Conservation (phyloP, 2,888 invertebrate genomes). For the Parelbella ahira region DNA sequence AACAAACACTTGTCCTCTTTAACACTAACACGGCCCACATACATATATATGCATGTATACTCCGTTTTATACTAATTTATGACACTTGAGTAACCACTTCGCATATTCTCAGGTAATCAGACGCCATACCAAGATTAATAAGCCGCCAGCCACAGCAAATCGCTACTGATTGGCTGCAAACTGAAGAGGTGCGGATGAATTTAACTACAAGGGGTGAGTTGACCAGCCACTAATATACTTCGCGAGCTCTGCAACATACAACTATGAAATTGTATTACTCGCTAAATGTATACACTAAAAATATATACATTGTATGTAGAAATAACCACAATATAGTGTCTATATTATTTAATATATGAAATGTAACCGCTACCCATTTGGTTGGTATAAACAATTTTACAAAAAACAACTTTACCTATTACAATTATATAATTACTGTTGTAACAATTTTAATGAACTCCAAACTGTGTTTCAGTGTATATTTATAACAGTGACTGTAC, state of each 20-base stretch:
- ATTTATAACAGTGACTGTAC: too few relatives aligned
- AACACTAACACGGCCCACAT: conserved; percentile 50
- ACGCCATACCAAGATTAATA: conserved; percentile 74
- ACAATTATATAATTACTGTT: too few relatives aligned
- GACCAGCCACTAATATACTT: conserved; percentile 16
- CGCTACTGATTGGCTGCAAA: conserved; percentile 65
- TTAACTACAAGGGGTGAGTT: conserved; percentile 75
- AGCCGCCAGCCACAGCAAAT: conserved; percentile 63
- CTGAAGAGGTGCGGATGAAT: conserved; percentile 77
- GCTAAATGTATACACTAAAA: too few relatives aligned
- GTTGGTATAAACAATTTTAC: background rate
- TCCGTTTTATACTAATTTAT: conserved; percentile 53
- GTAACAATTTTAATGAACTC: too few relatives aligned
- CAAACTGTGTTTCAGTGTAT: too few relatives aligned
- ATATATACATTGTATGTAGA: too few relatives aligned
- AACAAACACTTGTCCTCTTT: conserved; percentile 54
- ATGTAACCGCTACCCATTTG: conserved; percentile 19
- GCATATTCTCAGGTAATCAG: conserved; percentile 75
- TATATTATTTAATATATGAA: conserved; percentile 6
- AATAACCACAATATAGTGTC: conserved; percentile 6
- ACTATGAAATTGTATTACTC: conserved; percentile 17
- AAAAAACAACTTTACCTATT: background rate
- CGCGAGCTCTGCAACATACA: conserved; percentile 4
- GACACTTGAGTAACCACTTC: conserved; percentile 67
- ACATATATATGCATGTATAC: conserved; percentile 39